Evolutionary conservation across 2,888 invertebrate genomes (phyloP).

Genomic region (Ephialtes manifestator): DNA sequence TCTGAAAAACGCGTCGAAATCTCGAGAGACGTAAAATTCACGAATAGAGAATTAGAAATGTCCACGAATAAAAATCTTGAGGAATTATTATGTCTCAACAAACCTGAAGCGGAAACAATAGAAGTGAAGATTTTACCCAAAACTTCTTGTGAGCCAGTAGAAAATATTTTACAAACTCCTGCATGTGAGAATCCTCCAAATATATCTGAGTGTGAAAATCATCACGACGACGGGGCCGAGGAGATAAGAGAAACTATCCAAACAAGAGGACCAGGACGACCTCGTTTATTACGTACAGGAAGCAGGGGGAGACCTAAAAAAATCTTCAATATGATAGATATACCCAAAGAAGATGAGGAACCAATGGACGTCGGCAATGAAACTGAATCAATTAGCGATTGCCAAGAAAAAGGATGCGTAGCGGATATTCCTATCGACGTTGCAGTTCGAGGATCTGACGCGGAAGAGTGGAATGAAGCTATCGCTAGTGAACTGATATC

Average conservation of each 20-base stretch:
- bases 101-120: not conserved
- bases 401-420: not conserved
- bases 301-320: slow-evolving; percentile 4
- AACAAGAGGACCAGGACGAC: slow-evolving; percentile 1
- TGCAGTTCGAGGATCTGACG: no score
- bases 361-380: not conserved
- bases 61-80: not conserved
- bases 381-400: not conserved
- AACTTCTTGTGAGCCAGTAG: not conserved
- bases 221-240: not conserved
- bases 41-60: not conserved
- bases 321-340: not conserved
- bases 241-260: not conserved
- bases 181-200: not conserved
- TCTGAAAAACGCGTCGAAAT: not conserved
- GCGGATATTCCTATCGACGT: no score
- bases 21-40: not conserved
- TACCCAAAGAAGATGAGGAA: not conserved
- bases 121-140: not conserved
- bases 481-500: no score
- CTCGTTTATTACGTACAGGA: not conserved
- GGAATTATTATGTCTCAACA: not conserved
- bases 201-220: not conserved
- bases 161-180: not conserved
- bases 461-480: no score